phyloP scores from a whole-genome alignment of 2,797 vertebrate genomes.

The Sebastes glaucus region DNA sequence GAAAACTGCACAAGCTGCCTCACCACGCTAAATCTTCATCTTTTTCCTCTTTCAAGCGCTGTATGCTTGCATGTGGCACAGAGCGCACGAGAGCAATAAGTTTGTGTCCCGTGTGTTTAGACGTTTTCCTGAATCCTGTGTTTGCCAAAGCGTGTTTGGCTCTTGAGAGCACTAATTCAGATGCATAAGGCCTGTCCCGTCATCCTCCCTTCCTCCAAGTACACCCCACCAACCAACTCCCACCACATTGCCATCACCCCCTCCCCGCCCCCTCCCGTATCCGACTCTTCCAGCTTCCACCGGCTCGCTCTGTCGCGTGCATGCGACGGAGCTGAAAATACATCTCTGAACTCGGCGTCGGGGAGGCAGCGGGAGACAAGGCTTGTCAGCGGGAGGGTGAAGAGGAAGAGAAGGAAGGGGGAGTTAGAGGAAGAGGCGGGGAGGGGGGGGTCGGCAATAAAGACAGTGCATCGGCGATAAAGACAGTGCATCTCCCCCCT shows the following conservation, averaged over 20 bases:
- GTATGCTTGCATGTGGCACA: background rate
- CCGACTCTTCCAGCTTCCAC: background rate
- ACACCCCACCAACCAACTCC: background rate
- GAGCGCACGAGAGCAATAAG: background rate
- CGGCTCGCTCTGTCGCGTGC: background rate
- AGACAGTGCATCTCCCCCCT: conserved; percentile 26
- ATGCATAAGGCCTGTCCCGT: background rate
- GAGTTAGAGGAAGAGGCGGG: background rate
- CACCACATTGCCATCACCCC: background rate
- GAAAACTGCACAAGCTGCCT: background rate
- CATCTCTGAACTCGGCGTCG: conserved; percentile 16
- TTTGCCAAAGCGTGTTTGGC: background rate
- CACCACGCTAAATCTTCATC: background rate
- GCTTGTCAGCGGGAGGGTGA: conserved; percentile 27
- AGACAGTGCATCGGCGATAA: conserved; percentile 38
- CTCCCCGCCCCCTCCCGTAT: background rate
- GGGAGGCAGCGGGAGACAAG: conserved; percentile 21
- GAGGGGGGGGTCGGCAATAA: too few relatives aligned
- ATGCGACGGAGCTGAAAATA: conserved; percentile 47
- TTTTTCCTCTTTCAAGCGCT: background rate
- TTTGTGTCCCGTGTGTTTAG: background rate
- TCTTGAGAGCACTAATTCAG: conserved; percentile 5
- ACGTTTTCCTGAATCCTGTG: background rate
- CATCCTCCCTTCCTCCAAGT: background rate
- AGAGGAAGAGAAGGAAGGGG: background rate